These are phyloP conservation scores for Papilio protenor DNA, from an alignment of 2,888 invertebrate genomes.

Conservation along the genomic window DNA sequence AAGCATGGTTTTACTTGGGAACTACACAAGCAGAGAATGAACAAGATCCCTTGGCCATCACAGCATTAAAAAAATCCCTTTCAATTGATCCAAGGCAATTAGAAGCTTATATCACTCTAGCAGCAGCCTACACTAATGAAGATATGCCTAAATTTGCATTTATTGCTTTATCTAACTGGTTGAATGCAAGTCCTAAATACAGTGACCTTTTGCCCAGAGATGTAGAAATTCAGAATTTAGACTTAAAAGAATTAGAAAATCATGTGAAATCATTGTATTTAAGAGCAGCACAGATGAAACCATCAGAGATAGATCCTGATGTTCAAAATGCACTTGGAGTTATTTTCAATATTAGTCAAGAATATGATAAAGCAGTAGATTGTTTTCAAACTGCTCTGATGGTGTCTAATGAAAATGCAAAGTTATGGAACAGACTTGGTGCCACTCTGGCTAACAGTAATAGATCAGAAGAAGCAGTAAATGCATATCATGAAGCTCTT, in stretches of 20 bases:
- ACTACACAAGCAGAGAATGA: constrained; percentile 99
- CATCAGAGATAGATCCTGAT: constrained; percentile 92
- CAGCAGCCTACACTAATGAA: constrained; percentile 98
- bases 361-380: constrained; percentile 98
- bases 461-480: constrained; percentile 97
- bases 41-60: constrained; percentile 96
- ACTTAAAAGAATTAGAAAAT: constrained; percentile 78
- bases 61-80: constrained; percentile 94
- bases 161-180: constrained; percentile 90
- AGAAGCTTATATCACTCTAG: constrained; percentile 94
- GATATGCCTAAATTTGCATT: constrained; percentile 96
- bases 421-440: constrained; percentile 98
- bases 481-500: constrained; percentile 96
- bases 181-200: constrained; percentile 92
- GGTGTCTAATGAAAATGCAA: constrained; percentile 91
- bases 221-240: constrained; percentile 70
- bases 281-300: constrained; percentile 91
- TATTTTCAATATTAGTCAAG: constrained; percentile 96
- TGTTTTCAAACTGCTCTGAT: constrained; percentile 96
- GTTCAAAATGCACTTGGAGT: constrained; percentile 98
- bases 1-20: constrained; percentile 95
- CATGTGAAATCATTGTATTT: constrained; percentile 91
- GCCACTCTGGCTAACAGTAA: constrained; percentile 98
- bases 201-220: constrained; percentile 87
- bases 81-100: constrained; percentile 91